Conservation (phyloP, 2,797 vertebrate species). For the Microctenopoma lineatum region DNA sequence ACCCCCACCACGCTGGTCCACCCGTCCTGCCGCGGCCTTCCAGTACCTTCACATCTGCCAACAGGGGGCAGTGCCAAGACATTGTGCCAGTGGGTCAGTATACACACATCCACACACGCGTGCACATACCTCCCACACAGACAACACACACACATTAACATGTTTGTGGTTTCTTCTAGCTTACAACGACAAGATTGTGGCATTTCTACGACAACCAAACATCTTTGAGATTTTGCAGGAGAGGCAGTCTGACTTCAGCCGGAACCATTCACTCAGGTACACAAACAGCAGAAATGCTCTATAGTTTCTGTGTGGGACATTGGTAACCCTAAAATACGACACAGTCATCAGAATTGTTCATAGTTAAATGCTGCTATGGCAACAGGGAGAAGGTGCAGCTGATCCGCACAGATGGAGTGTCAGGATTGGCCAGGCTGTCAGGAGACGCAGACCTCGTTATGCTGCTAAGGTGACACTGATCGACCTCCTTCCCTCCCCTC, state of each 20-base stretch:
- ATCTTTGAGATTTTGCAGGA: slow-evolving; percentile 97
- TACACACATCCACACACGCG: neutral
- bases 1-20: slow-evolving; percentile 88
- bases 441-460: slow-evolving; percentile 71
- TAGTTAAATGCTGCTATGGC: slow-evolving; percentile 14
- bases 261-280: slow-evolving; percentile 28
- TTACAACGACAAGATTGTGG: slow-evolving; percentile 97
- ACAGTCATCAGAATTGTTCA: too few species aligned
- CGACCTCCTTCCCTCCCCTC: neutral
- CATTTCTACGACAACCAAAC: slow-evolving; percentile 94
- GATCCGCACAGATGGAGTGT: slow-evolving; percentile 84
- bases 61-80: slow-evolving; percentile 87
- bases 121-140: neutral
- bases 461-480: slow-evolving; percentile 60
- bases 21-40: slow-evolving; percentile 90
- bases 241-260: slow-evolving; percentile 89
- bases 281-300: neutral
- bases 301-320: neutral
- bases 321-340: neutral
- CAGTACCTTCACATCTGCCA: slow-evolving; percentile 89
- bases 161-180: slow-evolving; percentile 74
- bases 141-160: neutral
- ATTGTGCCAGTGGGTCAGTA: slow-evolving; percentile 92
- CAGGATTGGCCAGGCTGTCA: slow-evolving; percentile 73
- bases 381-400: slow-evolving; percentile 95